Percentiles rank a stretch among this genome's conserved stretches.
These are phyloP conservation scores for Clivina fossor DNA, from an alignment of 2,888 invertebrate genomes.

Conservation along the genomic window DNA sequence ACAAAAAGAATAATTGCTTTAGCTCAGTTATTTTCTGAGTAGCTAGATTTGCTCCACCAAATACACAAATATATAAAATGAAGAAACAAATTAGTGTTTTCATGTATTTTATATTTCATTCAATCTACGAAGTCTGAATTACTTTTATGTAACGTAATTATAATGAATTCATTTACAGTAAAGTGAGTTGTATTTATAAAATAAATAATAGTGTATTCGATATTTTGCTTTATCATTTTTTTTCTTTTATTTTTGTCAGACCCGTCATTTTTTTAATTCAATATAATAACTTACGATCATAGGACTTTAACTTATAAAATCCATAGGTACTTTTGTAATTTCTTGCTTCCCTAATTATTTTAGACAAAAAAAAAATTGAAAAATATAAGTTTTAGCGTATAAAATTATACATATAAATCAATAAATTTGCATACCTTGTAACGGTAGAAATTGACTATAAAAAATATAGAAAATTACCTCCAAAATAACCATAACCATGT, in stretches of 20 bases:
- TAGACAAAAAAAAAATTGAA: too few species aligned
- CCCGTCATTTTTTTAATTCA: too few species aligned
- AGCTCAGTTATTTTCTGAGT: conserved; percentile 29
- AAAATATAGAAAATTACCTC: too few species aligned
- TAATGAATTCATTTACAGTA: conserved; percentile 32
- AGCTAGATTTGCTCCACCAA: conserved; percentile 32
- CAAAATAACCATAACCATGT: too few species aligned
- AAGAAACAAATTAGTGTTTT: conserved; percentile 23
- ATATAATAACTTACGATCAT: too few species aligned
- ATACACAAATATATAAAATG: conserved; percentile 21
- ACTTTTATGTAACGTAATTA: conserved; percentile 29
- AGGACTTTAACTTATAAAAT: too few species aligned
- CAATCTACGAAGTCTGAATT: conserved; percentile 31
- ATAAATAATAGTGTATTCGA: conserved; percentile 29
- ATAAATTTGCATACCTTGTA: too few species aligned
- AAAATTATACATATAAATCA: too few species aligned
- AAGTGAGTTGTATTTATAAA: conserved; percentile 34
- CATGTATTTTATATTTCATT: conserved; percentile 34
- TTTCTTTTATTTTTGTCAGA: too few species aligned
- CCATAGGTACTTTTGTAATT: too few species aligned
- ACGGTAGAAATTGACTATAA: too few species aligned
- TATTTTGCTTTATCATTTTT: neutral
- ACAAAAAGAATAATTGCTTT: conserved; percentile 28
- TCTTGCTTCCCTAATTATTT: too few species aligned
- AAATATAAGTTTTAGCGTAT: neutral